Evolutionary conservation across 1,140 invertebrate species (phyloP).

Genomic region (Lordiphosa mommai): DNA sequence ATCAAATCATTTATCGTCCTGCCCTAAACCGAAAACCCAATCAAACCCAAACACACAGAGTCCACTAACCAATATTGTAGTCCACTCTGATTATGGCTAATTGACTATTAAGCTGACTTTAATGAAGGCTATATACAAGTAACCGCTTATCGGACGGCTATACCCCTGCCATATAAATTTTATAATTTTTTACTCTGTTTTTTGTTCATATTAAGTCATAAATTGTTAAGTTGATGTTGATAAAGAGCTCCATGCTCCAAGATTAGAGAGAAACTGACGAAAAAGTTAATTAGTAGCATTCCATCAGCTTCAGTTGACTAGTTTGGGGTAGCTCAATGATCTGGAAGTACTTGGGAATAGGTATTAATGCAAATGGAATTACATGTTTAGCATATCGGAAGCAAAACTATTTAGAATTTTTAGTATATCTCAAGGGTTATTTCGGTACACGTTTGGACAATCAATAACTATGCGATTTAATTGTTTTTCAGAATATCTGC

Average conservation of each 20-base stretch:
- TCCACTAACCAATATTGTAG: neutral
- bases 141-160: slow-evolving; percentile 38
- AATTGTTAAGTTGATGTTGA: slow-evolving; percentile 59
- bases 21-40: slow-evolving; percentile 1
- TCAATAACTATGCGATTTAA: neutral
- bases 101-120: slow-evolving; percentile 59
- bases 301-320: too few species aligned
- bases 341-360: too few species aligned
- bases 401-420: too few species aligned
- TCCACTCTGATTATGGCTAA: slow-evolving; percentile 47
- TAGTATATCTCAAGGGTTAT: too few species aligned
- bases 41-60: slow-evolving; percentile 11
- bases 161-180: slow-evolving; percentile 34
- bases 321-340: too few species aligned
- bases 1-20: slow-evolving; percentile 53
- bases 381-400: too few species aligned
- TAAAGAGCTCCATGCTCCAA: slow-evolving; percentile 26
- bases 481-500: slow-evolving; percentile 5
- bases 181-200: slow-evolving; percentile 32
- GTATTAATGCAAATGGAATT: too few species aligned
- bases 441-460: too few species aligned
- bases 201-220: slow-evolving; percentile 35
- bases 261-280: slow-evolving; percentile 8
- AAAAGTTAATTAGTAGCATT: slow-evolving; percentile 6
- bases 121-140: slow-evolving; percentile 42